These are phyloP conservation scores for Neosilurus hyrtlii DNA, from an alignment of 2,797 vertebrate species.

Conservation along the genomic window DNA sequence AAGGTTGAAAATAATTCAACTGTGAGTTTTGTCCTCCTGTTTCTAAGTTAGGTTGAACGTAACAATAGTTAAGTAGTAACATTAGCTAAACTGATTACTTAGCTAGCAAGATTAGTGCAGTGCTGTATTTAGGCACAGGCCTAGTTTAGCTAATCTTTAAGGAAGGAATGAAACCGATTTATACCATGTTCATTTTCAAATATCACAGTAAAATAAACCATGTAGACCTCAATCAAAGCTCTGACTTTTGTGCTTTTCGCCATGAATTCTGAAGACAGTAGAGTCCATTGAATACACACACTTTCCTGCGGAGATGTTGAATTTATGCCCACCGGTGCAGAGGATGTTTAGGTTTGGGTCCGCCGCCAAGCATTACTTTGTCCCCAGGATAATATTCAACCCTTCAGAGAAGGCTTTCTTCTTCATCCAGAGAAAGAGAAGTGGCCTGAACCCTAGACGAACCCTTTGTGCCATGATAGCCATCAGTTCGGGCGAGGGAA, in stretches of 20 bases:
- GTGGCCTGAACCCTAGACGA: conserved; percentile 51
- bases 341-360: conserved; percentile 37
- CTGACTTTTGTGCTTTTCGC: not conserved
- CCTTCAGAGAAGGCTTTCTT: conserved; percentile 21
- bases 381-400: conserved; percentile 46
- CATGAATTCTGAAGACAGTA: not conserved
- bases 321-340: conserved; percentile 13
- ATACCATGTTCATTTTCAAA: not conserved
- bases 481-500: conserved; percentile 40
- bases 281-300: conserved; percentile 15
- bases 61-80: too few relatives aligned
- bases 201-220: not conserved
- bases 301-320: not conserved
- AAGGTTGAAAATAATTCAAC: too few relatives aligned
- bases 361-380: conserved; percentile 27
- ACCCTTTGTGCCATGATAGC: conserved; percentile 49
- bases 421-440: conserved; percentile 8
- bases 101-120: not conserved
- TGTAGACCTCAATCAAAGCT: not conserved
- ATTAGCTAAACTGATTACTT: too few relatives aligned
- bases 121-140: not conserved
- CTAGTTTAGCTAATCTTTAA: not conserved
- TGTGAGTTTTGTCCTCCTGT: too few relatives aligned
- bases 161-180: not conserved
- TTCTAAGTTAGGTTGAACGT: too few relatives aligned